Base-by-base conservation (phyloP, 2,797 vertebrate genomes). In the Rhadinocentrus ornatus region DNA sequence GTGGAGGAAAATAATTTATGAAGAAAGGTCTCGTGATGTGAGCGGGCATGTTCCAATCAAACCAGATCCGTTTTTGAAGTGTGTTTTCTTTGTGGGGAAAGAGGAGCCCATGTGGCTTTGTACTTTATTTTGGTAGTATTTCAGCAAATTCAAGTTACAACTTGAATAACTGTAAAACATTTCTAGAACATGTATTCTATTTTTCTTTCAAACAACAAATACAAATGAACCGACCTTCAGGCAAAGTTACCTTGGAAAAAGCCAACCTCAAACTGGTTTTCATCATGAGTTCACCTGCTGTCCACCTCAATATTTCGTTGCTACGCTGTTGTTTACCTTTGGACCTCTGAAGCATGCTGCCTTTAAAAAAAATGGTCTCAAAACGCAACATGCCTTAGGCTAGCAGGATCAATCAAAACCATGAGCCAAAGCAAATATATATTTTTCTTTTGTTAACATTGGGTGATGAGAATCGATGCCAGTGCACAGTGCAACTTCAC, bases 401-500 rank as follows among this genome's bases (percentile, higher is more conserved):
- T 57, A 22, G 6, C 22, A 37, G 67, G 58, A 85, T 78, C 11
- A 79, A 37, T 71, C 67, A 64, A 52, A 39, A 80, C 63, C 77
- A 74, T 82, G 70, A 83, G 80, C 69, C 58, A 39, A 44, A 75
- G 34, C 59, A 78, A 82, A 83, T 80, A 67, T 73, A 60, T 72
- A 82, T 78, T 66, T 85, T 66, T 71, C 34, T 83, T 64, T 73
- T 75, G 34, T 75, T 75, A 73, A 72, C 66, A 70, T 37, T 67
- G 22, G 64, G 71, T 75, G 67, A 77, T 73, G 57, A 69, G 63
- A 83, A 81, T 85, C 80, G 71, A 53, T 73, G 62, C 3, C 29
- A 50, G 65, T 62, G 69, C 5, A 22, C 20, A 8, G 57, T 55
- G 60, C 67, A 44, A 22, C 75, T 68, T 71, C 54, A 26, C 77